These are phyloP conservation scores for Scytalopus superciliaris DNA, from an alignment of 2,113 vertebrate genomes.

Conservation along the genomic window DNA sequence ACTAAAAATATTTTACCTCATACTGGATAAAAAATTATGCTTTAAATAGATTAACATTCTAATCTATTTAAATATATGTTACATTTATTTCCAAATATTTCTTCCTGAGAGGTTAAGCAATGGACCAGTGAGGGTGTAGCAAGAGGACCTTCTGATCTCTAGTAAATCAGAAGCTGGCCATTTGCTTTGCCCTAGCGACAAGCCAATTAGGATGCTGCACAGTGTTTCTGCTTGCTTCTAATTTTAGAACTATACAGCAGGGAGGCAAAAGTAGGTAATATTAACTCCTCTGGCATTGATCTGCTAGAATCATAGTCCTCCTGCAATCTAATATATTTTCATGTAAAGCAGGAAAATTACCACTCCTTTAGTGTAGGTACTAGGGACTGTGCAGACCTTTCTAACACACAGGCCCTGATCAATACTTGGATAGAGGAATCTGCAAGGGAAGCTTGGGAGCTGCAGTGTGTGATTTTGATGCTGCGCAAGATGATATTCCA, in stretches of 20 bases:
- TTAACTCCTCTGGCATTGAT: constrained; percentile 41
- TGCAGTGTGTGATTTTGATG: constrained; percentile 9
- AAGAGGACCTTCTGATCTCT: not conserved
- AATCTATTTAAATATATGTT: not conserved
- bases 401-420: not conserved
- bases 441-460: not conserved
- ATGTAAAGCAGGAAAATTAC: constrained; percentile 4
- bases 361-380: not conserved
- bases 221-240: constrained; percentile 59
- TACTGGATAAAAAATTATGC: not conserved
- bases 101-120: not conserved
- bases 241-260: constrained; percentile 61
- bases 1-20: not conserved
- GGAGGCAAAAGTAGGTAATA: constrained; percentile 57
- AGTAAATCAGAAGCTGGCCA: not conserved
- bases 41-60: not conserved
- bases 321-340: not conserved
- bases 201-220: constrained; percentile 58
- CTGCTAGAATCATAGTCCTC: not conserved
- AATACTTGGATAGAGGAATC: not conserved
- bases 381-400: not conserved
- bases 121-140: not conserved
- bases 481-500: not conserved
- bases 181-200: constrained; percentile 59
- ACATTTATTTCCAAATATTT: not conserved